Evolutionary conservation across 2,797 vertebrate species (phyloP).

Genomic region (Notolepis coatsorum): DNA sequence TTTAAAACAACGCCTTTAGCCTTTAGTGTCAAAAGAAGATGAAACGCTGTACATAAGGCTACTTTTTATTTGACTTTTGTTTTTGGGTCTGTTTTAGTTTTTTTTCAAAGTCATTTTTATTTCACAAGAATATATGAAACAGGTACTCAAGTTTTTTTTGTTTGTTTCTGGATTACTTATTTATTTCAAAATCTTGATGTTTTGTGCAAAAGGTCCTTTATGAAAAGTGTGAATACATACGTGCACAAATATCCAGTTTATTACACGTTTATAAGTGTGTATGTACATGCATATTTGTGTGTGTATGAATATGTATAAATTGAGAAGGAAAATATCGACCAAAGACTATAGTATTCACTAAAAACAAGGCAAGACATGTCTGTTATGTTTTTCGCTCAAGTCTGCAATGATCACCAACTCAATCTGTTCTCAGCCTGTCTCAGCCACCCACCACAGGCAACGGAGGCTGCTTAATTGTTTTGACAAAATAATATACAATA

Average conservation of each 20-base stretch:
- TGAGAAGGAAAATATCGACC: conserved; percentile 82
- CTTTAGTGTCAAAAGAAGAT: conserved; percentile 82
- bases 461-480: conserved; percentile 54
- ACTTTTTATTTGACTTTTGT: conserved; percentile 75
- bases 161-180: conserved; percentile 77
- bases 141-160: conserved; percentile 79
- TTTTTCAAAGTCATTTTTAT: conserved; percentile 46
- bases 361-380: conserved; percentile 75
- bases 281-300: conserved; percentile 82
- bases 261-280: conserved; percentile 77
- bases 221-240: conserved; percentile 78
- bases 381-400: conserved; percentile 69
- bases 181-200: conserved; percentile 82
- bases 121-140: conserved; percentile 77
- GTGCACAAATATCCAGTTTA: conserved; percentile 83
- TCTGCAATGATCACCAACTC: conserved; percentile 61
- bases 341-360: conserved; percentile 87
- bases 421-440: conserved; percentile 42
- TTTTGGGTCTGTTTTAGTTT: conserved; percentile 40
- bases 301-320: conserved; percentile 82
- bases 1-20: conserved; percentile 86
- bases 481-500: conserved; percentile 55
- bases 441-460: conserved; percentile 48
- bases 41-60: conserved; percentile 85
- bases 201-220: conserved; percentile 85